Base-by-base conservation (phyloP, 2,113 vertebrate species). In the Lophius piscatorius region DNA sequence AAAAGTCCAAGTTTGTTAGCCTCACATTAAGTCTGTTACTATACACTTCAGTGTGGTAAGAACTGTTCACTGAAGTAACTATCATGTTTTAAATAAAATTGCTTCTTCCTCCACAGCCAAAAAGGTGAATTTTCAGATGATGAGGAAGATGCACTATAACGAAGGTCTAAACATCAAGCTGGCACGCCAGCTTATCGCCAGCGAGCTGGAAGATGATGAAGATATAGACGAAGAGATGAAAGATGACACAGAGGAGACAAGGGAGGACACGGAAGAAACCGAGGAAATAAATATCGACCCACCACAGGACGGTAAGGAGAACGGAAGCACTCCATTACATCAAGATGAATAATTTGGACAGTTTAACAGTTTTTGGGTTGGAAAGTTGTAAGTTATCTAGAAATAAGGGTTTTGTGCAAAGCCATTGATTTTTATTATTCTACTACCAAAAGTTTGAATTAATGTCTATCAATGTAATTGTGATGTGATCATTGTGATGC, bases 121-220 rank as follows among this genome's bases (percentile, higher is more conserved):
- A 77, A 98, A 93, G 88, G 92, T 92, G 39, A 92, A 97, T 77
- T 99, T 99, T 84, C 93, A 96, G 87, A 97, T 97, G 95, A 97
- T 95, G 92, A 94, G 97, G 70, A 99, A 98, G 80, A 95, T 95
- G 92, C 97, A 99, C 72, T 99, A 98, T 82, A 97, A 99, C 5
- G 97, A 99, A 87, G 97, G 92, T 52, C 85, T 96, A 67, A 98
- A 98, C 89, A 99, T 99, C 81, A 97, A 95, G 78, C 81, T 98
- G 74, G 97, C 96, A 61, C 93, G 96, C 33, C 94, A 99, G 41
- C 92, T 99, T 73, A 97, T 99, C 46, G 97, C 93, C 69, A 97
- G 92, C 51, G 97, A 99, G 49, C 91, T 97, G 1, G 91, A 91
- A 4, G 91, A 94, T 0, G 93, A 93, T 0, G 93, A 92, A 0